A percentile compares a stretch with the other conserved stretches of the same genome.
These are phyloP conservation scores for Apis florea DNA, from an alignment of 1,140 invertebrate species.

Conservation along the genomic window DNA sequence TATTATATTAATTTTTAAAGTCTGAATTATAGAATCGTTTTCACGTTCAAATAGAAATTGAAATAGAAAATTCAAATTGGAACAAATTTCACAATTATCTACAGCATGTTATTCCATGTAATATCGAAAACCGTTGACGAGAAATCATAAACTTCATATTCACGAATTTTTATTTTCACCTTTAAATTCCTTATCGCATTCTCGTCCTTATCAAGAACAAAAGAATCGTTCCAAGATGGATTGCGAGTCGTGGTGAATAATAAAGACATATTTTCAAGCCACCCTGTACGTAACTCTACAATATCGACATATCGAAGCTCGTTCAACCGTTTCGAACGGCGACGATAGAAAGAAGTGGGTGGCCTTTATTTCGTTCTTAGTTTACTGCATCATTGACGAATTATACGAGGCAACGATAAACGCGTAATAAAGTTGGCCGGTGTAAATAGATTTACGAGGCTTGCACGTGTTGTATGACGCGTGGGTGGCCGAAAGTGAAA, in stretches of 20 bases:
- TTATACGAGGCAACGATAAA: conserved; percentile 75
- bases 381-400: conserved; percentile 75
- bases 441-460: conserved; percentile 72
- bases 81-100: too few relatives aligned
- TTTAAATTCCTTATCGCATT: not conserved
- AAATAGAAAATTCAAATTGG: too few relatives aligned
- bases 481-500: not conserved
- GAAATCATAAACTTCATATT: not conserved
- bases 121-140: too few relatives aligned
- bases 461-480: conserved; percentile 14
- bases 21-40: too few relatives aligned
- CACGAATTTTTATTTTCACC: not conserved
- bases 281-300: not conserved
- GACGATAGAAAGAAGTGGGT: conserved; percentile 22
- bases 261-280: not conserved
- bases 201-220: not conserved
- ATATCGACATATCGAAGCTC: conserved; percentile 16
- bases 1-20: too few relatives aligned
- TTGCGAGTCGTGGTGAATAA: not conserved
- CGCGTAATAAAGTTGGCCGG: conserved; percentile 68
- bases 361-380: conserved; percentile 64
- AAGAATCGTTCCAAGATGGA: not conserved
- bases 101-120: too few relatives aligned
- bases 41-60: too few relatives aligned
- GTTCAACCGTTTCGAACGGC: not conserved